A percentile compares a stretch with the other conserved stretches of the same genome.
Evolutionary conservation across 2,797 vertebrate species (phyloP).

Genomic region (Crypturellus tataupa): DNA sequence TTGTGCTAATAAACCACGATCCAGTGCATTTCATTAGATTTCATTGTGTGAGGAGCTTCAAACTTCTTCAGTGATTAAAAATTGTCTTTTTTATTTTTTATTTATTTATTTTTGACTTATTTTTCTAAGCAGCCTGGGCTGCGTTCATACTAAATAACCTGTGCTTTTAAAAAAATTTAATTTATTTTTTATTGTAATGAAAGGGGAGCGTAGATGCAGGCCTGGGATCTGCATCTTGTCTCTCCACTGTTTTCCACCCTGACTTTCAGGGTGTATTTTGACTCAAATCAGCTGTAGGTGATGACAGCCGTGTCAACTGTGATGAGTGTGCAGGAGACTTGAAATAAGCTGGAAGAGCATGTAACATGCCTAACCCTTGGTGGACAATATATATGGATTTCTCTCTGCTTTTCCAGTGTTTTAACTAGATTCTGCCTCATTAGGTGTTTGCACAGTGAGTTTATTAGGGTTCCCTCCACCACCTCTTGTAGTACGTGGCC

Average conservation of each 20-base stretch:
- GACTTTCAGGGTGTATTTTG: neutral
- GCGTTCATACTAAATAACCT: neutral
- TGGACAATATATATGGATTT: neutral
- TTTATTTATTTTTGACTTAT: neutral
- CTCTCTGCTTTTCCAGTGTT: neutral
- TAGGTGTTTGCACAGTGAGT: neutral
- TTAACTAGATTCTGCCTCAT: neutral
- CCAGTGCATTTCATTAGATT: neutral
- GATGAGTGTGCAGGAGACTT: neutral
- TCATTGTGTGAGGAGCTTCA: rapidly evolving
- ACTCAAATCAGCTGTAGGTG: neutral
- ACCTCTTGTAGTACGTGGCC: neutral
- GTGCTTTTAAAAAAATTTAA: neutral
- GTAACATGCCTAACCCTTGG: rapidly evolving
- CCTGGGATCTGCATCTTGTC: neutral
- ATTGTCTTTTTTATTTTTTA: neutral
- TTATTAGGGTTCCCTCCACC: neutral
- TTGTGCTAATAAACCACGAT: neutral
- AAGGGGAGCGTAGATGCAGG: neutral
- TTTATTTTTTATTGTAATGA: neutral
- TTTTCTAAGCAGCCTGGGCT: neutral
- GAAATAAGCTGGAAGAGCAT: neutral
- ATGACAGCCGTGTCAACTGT: no score
- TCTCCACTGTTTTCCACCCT: neutral
- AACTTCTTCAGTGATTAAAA: neutral